Evolutionary conservation across 2,113 vertebrate genomes (phyloP), one percentile per base, ranked within the genome.

Genomic region (Xiphorhynchus elegans): DNA sequence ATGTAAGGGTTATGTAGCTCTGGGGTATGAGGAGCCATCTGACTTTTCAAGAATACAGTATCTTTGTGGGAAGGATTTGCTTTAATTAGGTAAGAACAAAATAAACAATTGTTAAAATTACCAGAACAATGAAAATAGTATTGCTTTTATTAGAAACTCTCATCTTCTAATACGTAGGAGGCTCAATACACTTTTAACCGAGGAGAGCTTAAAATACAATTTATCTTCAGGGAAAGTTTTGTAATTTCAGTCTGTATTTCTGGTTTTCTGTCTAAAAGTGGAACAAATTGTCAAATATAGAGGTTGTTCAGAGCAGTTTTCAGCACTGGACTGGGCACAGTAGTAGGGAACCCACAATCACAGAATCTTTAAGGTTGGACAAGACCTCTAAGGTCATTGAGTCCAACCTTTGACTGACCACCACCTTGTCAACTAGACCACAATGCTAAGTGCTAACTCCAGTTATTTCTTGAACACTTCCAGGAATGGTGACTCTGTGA

Each of bases 121-220:
- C 39, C 63, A 46, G 6, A 91, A 9, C 33, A 42, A 17, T 60
- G 68, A 87, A 76, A 73, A 72, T 26, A 72, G 7, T 10, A 5
- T 49, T 96, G 37, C 5, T 86, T 79, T 87, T 72, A 37, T 76
- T 84, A 59, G 47, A 72, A 79, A 47, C 9, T 40, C 8, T 55
- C 66, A 11, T 78, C 4, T 74, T 13, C 10, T 70, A 58, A 2
- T 44, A 53, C 0, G 1, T 21, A 46, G 28, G 24, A 89, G 0
- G 0, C 19, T 55, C 7, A 68, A 21, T 37, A 46, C 3, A 56
- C 17, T 64, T 93, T 50, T 53, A 66, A 70, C 5, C 39, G 17
- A 84, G 16, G 26, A 7, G 17, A 84, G 13, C 47, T 77, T 39
- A 39, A 86, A 86, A 86, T 62, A 2, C 19, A 67, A 0, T 56